Base-by-base conservation (phyloP, 2,113 vertebrate genomes). In the Tachysurus fulvidraco region DNA sequence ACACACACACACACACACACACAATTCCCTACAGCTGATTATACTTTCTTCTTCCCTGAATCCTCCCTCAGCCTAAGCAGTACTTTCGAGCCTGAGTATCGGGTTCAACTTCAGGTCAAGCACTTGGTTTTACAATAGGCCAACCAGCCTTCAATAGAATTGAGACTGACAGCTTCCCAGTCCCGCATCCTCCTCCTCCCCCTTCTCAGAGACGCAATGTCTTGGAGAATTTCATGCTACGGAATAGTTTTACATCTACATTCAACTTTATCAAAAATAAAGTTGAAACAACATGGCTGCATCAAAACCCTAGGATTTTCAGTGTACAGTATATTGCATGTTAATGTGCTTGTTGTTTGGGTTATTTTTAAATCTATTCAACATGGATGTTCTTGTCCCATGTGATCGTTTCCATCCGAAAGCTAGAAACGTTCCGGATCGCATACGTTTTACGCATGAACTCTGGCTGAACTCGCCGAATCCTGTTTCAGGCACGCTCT, bases 101-200 rank as follows among this genome's bases (percentile, higher is more conserved):
- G 96, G 96, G 98, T 99, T 99, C 98, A 99, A 96, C 97, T 96
- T 95, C 93, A 96, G 98, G 98, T 99, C 98, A 99, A 95, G 95
- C 97, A 95, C 92, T 94, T 96, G 95, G 95, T 94, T 96, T 99
- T 97, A 98, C 97, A 93, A 91, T 81, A 89, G 91, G 96, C 97
- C 98, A 98, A 96, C 95, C 97, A 95, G 95, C 96, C 97, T 97
- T 98, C 97, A 98, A 97, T 97, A 95, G 96, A 96, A 98, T 96
- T 95, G 94, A 92, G 94, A 93, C 91, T 93, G 93, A 94, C 94
- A 93, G 93, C 92, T 91, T 94, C 36, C 36, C 36, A 36, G 36
- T 36, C 36, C 36, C 36, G 36, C 36, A 36, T 36, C 36, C 36
- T 36, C 36, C 36, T 36, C 36, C 36, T 36, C 36, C 36, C 36